Base-by-base conservation (phyloP, 2,113 vertebrate species). In the Ictalurus punctatus region DNA sequence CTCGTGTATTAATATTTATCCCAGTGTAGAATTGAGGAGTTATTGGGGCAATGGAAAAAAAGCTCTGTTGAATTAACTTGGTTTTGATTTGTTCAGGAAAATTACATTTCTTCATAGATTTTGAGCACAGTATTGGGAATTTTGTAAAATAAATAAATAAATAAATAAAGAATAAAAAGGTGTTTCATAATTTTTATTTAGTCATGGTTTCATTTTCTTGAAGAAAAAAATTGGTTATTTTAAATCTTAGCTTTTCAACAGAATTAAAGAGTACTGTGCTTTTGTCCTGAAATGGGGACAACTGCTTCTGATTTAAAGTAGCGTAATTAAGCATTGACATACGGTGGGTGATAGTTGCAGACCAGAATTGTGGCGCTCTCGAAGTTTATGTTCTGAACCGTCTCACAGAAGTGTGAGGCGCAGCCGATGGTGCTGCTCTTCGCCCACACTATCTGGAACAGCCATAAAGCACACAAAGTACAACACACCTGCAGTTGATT, bases 361-460 rank as follows among this genome's bases (percentile, higher is more conserved):
- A 92, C 90, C 0, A 93, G 63, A 40, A 93, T 3, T 37, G 48
- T 90, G 27, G 79, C 19, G 0, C 76, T 82, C 0, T 6, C 0
- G 21, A 58, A 65, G 0, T 0, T 0, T 34, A 88, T 44, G 5
- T 67, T 44, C 19, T 88, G 12, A 34, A 93, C 52, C 0, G 84
- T 76, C 4, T 86, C 54, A 80, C 93, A 93, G 7, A 85, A 4
- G 17, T 91, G 84, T 40, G 67, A 0, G 3, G 86, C 90, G 65
- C 93, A 93, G 79, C 92, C 93, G 0, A 93, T 59, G 1, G 0
- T 73, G 4, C 2, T 52, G 37, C 74, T 91, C 27, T 86, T 12
- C 5, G 92, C 91, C 92, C 93, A 93, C 40, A 92, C 93, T 80
- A 93, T 19, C 92, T 93, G 79, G 10, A 87, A 91, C 59, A 83